phyloP scores from a whole-genome alignment of 2,113 vertebrate species.

The Hiodon alosoides region DNA sequence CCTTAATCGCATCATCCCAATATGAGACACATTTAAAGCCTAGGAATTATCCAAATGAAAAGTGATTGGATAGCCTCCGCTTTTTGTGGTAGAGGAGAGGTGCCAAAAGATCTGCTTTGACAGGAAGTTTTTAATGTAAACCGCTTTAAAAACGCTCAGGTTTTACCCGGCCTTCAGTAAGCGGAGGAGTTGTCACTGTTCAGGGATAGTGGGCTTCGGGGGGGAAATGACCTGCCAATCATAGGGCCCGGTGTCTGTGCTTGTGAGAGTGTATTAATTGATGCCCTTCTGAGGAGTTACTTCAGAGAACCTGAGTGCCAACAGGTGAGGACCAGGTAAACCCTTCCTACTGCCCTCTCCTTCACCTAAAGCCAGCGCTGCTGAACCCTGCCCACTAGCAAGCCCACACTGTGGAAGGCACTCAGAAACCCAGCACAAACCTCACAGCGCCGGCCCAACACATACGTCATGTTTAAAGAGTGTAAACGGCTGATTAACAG shows the following conservation, averaged over 20 bases:
- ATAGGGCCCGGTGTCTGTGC: no score
- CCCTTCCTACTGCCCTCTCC: constrained; percentile 41
- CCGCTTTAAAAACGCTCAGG: neutral
- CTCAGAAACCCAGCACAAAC: no score
- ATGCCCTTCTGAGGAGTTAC: no score
- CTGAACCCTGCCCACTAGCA: constrained; percentile 48
- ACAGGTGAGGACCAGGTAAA: no score
- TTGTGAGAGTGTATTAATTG: no score
- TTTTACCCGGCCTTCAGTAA: neutral
- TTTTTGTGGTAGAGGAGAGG: neutral
- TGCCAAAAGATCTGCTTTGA: neutral
- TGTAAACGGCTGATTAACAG: no score
- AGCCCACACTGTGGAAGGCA: constrained; percentile 22
- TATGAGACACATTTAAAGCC: neutral
- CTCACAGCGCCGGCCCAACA: no score
- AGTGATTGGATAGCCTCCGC: constrained; percentile 36
- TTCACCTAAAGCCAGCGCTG: constrained; percentile 55
- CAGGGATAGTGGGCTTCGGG: no score
- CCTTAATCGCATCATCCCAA: constrained; percentile 38
- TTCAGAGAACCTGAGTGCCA: no score
- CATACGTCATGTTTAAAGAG: no score
- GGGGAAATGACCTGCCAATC: no score
- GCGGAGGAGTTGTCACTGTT: no score
- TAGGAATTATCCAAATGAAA: constrained; percentile 36
- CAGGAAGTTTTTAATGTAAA: neutral